Conservation (phyloP, 2,888 invertebrate genomes). For the Tenthredo notha region DNA sequence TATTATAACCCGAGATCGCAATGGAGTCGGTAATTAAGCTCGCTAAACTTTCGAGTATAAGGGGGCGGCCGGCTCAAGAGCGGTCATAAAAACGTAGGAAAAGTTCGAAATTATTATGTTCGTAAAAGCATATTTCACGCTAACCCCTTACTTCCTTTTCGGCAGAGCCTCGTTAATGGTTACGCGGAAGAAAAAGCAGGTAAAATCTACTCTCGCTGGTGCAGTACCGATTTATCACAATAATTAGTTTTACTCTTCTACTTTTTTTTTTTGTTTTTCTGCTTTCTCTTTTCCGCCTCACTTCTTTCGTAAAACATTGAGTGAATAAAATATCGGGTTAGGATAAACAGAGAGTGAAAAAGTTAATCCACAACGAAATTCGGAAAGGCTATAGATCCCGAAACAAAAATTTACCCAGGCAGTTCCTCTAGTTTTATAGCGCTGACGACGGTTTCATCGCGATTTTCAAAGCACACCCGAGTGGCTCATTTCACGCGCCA, state of each 20-base stretch:
- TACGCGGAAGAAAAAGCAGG: not conserved
- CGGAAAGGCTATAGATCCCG: not conserved
- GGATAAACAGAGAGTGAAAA: not conserved
- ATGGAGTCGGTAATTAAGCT: slow-evolving; percentile 42
- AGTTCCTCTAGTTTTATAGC: slow-evolving; percentile 28
- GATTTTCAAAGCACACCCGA: slow-evolving; percentile 34
- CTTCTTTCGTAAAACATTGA: not conserved
- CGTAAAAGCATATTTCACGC: slow-evolving; percentile 46
- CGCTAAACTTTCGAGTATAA: slow-evolving; percentile 42
- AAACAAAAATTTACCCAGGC: not conserved
- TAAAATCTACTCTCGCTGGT: not conserved
- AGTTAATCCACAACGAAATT: not conserved
- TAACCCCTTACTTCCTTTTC: not conserved
- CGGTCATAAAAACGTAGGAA: slow-evolving; percentile 38
- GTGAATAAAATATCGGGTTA: not conserved
- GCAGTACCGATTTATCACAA: not conserved
- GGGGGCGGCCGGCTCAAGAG: slow-evolving; percentile 24
- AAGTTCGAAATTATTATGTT: slow-evolving; percentile 50
- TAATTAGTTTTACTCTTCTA: not conserved
- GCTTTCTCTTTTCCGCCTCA: not conserved
- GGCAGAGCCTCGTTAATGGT: slow-evolving; percentile 30
- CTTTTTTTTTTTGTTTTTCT: no score
- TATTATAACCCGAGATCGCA: slow-evolving; percentile 3
- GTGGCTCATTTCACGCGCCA: slow-evolving; percentile 32
- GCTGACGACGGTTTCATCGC: slow-evolving; percentile 27